Conservation (phyloP, 2,113 vertebrate genomes). For the Microcebus lehilahytsara region DNA sequence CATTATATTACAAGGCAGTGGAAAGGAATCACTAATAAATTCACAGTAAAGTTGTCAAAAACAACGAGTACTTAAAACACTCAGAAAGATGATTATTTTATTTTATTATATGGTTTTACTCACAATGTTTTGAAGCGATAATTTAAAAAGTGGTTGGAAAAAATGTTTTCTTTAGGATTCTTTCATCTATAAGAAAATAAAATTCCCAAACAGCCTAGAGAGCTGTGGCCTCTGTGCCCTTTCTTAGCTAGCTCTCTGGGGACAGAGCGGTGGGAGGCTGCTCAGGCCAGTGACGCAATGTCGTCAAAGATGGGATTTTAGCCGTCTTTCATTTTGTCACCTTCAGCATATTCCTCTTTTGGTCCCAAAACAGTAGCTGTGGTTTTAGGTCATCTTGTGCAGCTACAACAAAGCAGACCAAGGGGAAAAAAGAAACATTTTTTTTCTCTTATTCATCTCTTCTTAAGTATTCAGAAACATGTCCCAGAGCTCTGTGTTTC, state of each 20-base stretch:
- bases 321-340: neutral
- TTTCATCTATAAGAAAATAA: neutral
- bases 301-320: neutral
- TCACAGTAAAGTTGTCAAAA: conserved; percentile 15
- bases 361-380: neutral
- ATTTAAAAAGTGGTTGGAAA: neutral
- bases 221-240: neutral
- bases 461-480: neutral
- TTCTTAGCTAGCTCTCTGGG: neutral
- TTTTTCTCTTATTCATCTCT: neutral
- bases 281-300: neutral
- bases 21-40: conserved; percentile 13
- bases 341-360: neutral
- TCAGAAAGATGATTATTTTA: neutral
- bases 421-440: neutral
- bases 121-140: neutral
- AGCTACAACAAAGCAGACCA: neutral
- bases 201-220: neutral
- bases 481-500: neutral
- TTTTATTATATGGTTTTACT: neutral
- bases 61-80: neutral
- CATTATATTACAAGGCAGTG: neutral
- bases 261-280: neutral
- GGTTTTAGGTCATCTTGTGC: neutral
- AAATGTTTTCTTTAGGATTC: neutral